phyloP scores from a whole-genome alignment of 2,888 invertebrate genomes.

The Serrognathus titanus region DNA sequence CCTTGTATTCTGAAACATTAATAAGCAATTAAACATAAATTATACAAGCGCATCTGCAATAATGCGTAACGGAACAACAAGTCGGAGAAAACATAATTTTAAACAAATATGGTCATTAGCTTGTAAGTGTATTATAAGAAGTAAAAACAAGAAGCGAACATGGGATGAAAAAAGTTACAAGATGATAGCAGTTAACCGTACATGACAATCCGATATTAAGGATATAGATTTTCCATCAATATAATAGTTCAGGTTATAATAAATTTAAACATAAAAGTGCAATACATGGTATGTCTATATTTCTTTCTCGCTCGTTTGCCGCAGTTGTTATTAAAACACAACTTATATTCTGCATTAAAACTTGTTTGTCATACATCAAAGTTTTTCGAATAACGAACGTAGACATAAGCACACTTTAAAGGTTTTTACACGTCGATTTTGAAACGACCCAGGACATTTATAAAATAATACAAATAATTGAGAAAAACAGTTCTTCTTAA shows the following conservation, averaged over 20 bases:
- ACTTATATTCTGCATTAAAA: constrained; percentile 24
- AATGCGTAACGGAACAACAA: no score
- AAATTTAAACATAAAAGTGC: constrained; percentile 13
- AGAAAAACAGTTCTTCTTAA: constrained; percentile 41
- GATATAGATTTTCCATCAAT: constrained; percentile 20
- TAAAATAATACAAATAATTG: constrained; percentile 44
- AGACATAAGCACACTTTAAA: constrained; percentile 41
- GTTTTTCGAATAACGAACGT: constrained; percentile 37
- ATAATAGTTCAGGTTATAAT: constrained; percentile 18
- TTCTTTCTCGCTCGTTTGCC: constrained; percentile 21
- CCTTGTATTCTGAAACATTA: no score
- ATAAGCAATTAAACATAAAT: no score
- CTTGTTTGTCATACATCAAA: constrained; percentile 38
- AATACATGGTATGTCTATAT: constrained; percentile 21
- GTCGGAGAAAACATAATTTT: no score
- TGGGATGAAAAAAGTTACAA: constrained; percentile 2
- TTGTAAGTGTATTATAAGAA: constrained; percentile 10
- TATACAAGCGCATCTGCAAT: no score
- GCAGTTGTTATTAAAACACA: constrained; percentile 12
- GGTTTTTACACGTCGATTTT: constrained; percentile 26
- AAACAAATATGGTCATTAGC: constrained; percentile 13
- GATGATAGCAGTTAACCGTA: constrained; percentile 16
- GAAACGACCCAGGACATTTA: constrained; percentile 27
- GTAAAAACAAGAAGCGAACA: constrained; percentile 11
- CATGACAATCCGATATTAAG: constrained; percentile 19